Percentiles rank a stretch among this genome's conserved stretches.
phyloP scores from a whole-genome alignment of 2,113 vertebrate genomes.

The Phalacrocorax carbo region DNA sequence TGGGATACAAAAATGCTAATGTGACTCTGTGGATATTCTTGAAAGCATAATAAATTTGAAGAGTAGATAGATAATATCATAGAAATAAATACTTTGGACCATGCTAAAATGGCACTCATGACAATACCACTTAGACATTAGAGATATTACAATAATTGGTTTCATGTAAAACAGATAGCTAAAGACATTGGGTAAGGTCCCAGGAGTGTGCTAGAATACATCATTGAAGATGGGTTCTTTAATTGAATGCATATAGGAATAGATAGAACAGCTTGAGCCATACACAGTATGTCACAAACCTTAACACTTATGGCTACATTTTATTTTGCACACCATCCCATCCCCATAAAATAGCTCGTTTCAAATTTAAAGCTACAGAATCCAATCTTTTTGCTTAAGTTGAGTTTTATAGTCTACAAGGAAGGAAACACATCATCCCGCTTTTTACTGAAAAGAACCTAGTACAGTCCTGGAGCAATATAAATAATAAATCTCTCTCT shows the following conservation, averaged over 20 bases:
- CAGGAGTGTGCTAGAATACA: background rate
- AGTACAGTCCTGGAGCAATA: background rate
- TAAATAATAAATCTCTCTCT: slow-evolving; percentile 58
- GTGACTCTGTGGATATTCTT: slow-evolving; percentile 5
- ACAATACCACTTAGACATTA: slow-evolving; percentile 39
- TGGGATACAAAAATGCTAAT: slow-evolving; percentile 38
- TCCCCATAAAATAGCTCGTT: background rate
- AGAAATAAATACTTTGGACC: slow-evolving; percentile 16
- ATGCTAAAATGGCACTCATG: background rate
- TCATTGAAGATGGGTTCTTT: slow-evolving; percentile 8
- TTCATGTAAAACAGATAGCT: slow-evolving; percentile 46
- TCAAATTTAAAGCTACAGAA: slow-evolving; percentile 14
- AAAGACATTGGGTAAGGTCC: slow-evolving; percentile 43
- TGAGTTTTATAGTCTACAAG: background rate
- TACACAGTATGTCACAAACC: background rate
- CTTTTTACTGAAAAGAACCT: background rate
- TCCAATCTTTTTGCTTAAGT: background rate
- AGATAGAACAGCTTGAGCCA: background rate
- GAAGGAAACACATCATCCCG: background rate
- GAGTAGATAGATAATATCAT: background rate
- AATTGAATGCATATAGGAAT: slow-evolving; percentile 20
- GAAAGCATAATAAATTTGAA: slow-evolving; percentile 48
- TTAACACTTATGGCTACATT: background rate
- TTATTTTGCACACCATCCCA: background rate
- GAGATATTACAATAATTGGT: slow-evolving; percentile 38